Base-by-base conservation (phyloP, 2,113 vertebrate species). In the Tetrax tetrax region DNA sequence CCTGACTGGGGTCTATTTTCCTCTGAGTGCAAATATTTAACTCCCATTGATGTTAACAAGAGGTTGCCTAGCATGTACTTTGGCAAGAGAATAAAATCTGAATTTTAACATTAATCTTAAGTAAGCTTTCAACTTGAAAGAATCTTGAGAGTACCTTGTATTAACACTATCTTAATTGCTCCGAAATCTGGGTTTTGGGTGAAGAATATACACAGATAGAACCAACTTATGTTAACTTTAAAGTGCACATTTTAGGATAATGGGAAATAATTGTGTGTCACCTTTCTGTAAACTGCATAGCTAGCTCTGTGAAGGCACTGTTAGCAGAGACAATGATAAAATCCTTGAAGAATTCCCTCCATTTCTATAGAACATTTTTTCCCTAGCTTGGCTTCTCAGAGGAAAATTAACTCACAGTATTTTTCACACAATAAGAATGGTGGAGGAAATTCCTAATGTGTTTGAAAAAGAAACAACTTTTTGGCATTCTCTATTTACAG, bases 21-120 rank as follows among this genome's bases (percentile, higher is more conserved):
- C 59, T 79, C 96, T 53, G n/a, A 96, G 94, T 83, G 87, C 83
- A 97, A 96, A 96, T 68, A 94, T 97, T 95, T 96, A 96, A 82
- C 91, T 88, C 86, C 95, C 94, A 96, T 95, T 97, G 96, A 90
- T 78, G 96, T 95, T 97, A 97, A 97, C 96, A 96, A 97, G 92
- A 94, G 85, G 85, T 95, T 96, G 96, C 90, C 80, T 94, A 69
- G 63, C 78, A 77, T 81, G 71, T 85, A 92, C 70, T 95, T 95
- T 97, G 91, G 96, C 91, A 95, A 65, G 77, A 89, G 89, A 93
- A 83, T 75, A 92, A 95, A 97, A 87, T 81, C 70, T 79, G 71
- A 92, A 71, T 90, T 96, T 96, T 94, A 92, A 95, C 93, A 96
- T 97, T 97, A 97, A 96, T 96, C 97, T 97, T 90, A 91, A 45